Percentiles rank a stretch among this genome's conserved stretches.
These are phyloP conservation scores for Triops cancriformis DNA, from an alignment of 1,140 invertebrate genomes.

Conservation along the genomic window DNA sequence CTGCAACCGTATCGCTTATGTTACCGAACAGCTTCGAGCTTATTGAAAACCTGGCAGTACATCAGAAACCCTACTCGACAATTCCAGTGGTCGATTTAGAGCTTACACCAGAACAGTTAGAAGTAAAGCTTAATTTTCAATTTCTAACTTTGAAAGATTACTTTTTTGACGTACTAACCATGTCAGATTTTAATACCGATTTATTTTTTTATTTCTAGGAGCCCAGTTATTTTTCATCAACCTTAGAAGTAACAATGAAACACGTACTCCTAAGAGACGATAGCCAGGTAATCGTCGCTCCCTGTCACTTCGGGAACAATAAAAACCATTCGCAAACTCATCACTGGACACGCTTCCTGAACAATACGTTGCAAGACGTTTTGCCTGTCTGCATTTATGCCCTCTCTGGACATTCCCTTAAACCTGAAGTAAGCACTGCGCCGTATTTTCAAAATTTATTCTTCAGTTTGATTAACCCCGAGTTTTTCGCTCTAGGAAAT, in stretches of 20 bases:
- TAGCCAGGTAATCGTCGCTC: slow-evolving; percentile 24
- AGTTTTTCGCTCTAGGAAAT: neutral
- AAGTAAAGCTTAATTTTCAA: neutral
- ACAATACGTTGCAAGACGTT: slow-evolving; percentile 15
- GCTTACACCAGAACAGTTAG: neutral
- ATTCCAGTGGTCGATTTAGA: slow-evolving; percentile 1
- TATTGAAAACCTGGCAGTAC: neutral
- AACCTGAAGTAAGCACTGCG: neutral
- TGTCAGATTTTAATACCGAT: neutral
- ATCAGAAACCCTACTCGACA: neutral
- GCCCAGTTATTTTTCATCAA: slow-evolving; percentile 3
- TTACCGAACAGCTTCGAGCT: neutral
- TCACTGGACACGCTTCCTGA: neutral
- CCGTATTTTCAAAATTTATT: neutral
- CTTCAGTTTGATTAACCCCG: neutral
- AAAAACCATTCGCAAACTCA: neutral
- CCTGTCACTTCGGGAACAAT: slow-evolving; percentile 14
- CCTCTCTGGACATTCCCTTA: neutral
- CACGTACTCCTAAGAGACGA: slow-evolving; percentile 25
- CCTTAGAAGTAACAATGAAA: slow-evolving; percentile 24
- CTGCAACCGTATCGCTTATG: neutral
- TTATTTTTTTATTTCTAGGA: neutral
- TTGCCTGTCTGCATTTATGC: neutral
- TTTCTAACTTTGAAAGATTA: no score
- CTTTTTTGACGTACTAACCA: neutral